Percentiles rank a stretch among this genome's conserved stretches.
Evolutionary conservation across 2,797 vertebrate genomes (phyloP).

Genomic region (Nasua narica): DNA sequence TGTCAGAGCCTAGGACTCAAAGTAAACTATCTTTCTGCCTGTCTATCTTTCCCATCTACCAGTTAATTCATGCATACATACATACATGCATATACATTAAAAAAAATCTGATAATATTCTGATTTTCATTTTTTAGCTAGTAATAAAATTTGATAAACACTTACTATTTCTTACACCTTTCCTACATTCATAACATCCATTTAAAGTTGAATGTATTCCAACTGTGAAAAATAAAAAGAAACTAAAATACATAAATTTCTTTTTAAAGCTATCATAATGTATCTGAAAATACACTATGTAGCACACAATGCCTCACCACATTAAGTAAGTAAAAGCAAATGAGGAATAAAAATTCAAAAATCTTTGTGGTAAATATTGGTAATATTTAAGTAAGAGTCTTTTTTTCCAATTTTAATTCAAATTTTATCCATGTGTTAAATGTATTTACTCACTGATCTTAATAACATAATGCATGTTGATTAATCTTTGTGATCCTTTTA

Average conservation of each 20-base stretch:
- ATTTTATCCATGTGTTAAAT: neutral
- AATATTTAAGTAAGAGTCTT: neutral
- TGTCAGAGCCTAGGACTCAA: neutral
- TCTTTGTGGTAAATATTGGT: neutral
- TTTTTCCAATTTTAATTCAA: neutral
- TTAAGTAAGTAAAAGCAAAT: neutral
- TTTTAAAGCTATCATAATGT: neutral
- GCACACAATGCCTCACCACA: neutral
- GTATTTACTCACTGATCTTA: neutral
- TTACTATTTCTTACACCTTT: constrained; percentile 40
- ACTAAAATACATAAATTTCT: neutral
- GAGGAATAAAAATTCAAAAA: neutral
- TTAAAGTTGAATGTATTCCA: neutral
- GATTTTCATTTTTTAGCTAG: constrained; percentile 23
- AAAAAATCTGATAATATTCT: constrained; percentile 37
- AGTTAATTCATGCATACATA: neutral
- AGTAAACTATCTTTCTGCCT: neutral
- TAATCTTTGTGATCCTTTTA: neutral
- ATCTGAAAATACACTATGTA: neutral
- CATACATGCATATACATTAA: neutral
- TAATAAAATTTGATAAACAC: constrained; percentile 22
- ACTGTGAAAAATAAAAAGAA: neutral
- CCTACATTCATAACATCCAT: constrained; percentile 24
- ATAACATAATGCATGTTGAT: neutral
- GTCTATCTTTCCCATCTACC: neutral